These are phyloP conservation scores for Lynx canadensis DNA, from an alignment of 2,113 vertebrate genomes.

Conservation along the genomic window DNA sequence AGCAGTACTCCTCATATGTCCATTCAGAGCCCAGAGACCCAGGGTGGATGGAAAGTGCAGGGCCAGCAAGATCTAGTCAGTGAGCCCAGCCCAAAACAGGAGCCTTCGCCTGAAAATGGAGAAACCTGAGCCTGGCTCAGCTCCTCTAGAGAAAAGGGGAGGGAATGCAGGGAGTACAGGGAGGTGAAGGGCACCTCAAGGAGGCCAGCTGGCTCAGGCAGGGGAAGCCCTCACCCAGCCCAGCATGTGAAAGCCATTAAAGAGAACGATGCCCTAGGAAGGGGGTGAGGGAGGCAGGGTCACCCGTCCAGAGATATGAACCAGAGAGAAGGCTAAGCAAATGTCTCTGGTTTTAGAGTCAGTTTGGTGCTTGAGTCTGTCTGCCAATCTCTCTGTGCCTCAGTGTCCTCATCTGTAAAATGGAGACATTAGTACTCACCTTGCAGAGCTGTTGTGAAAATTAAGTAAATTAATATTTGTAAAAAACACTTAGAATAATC, in stretches of 20 bases:
- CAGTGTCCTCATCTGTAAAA: slow-evolving; percentile 40
- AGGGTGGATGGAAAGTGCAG: slow-evolving; percentile 10
- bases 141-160: background rate
- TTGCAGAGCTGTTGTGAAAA: background rate
- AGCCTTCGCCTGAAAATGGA: slow-evolving; percentile 12
- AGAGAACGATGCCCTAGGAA: background rate
- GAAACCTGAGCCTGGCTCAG: slow-evolving; percentile 64
- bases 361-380: background rate
- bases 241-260: background rate
- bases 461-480: background rate
- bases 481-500: background rate
- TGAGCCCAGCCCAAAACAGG: slow-evolving; percentile 22
- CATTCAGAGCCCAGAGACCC: background rate
- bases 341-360: background rate
- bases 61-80: slow-evolving; percentile 9
- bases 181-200: slow-evolving; percentile 43
- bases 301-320: background rate
- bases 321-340: background rate
- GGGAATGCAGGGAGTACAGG: background rate
- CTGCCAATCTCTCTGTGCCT: background rate
- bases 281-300: background rate
- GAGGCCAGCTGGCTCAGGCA: slow-evolving; percentile 23
- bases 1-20: background rate
- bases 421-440: background rate
- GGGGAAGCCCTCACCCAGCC: background rate